Conservation (phyloP, 2,113 vertebrate species). For the Dipodomys ordii region DNA sequence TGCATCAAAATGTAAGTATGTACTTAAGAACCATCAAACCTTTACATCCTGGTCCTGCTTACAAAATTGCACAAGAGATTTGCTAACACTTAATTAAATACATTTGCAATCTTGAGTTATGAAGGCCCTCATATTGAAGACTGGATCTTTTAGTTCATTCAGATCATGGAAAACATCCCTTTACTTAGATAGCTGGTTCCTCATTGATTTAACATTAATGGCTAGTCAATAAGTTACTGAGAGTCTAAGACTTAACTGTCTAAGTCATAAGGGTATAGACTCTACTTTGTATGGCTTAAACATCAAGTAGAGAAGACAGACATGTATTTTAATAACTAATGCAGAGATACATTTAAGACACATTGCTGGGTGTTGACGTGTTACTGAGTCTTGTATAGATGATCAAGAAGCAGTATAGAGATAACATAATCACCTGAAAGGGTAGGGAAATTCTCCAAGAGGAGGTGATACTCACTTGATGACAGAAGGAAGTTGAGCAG, state of each 20-base stretch:
- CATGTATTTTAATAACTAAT: background rate
- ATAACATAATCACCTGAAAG: background rate
- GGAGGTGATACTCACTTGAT: background rate
- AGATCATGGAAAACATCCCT: background rate
- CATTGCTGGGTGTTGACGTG: background rate
- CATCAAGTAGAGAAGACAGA: background rate
- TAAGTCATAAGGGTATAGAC: background rate
- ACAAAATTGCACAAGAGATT: background rate
- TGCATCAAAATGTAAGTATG: background rate
- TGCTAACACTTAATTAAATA: conserved; percentile 13
- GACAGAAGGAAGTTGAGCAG: background rate
- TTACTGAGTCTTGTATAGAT: background rate
- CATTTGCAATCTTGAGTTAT: background rate
- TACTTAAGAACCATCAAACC: conserved; percentile 14
- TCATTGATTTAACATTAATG: background rate
- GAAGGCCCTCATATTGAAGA: background rate
- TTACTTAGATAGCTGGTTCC: background rate
- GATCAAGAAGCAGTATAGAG: background rate
- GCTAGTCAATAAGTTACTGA: background rate
- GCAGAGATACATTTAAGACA: background rate
- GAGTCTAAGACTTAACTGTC: background rate
- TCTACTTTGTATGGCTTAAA: background rate
- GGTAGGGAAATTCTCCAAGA: background rate
- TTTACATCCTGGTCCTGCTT: background rate
- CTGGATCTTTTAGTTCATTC: conserved; percentile 16